Evolutionary conservation across 2,888 invertebrate genomes (phyloP).

Genomic region (Rugalucina vietnamica): DNA sequence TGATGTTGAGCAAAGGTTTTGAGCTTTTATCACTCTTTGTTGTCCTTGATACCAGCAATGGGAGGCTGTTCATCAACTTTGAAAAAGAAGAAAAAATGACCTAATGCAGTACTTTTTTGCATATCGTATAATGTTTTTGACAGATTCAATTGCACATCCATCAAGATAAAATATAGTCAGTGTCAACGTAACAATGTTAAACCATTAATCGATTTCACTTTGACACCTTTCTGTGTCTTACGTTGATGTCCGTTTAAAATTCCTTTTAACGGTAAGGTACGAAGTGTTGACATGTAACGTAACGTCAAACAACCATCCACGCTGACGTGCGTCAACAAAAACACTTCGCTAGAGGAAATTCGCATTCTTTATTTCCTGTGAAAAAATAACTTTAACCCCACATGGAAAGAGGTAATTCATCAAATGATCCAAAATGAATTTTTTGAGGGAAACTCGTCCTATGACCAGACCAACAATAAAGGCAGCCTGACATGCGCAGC

Average conservation of each 20-base stretch:
- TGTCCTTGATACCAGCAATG: too few species aligned
- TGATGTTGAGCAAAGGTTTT: too few species aligned
- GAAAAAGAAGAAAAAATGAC: too few species aligned
- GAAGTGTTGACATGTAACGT: conserved; percentile 5
- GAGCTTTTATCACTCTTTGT: too few species aligned
- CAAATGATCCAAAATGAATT: too few species aligned
- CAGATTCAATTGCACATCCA: neutral
- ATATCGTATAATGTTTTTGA: neutral
- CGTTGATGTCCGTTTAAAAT: neutral
- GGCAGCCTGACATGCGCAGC: too few species aligned
- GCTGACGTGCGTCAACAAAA: conserved; percentile 2
- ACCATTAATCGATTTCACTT: conserved; percentile 11
- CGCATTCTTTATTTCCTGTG: neutral
- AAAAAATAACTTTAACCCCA: neutral
- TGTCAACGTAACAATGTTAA: conserved; percentile 1
- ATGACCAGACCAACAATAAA: too few species aligned
- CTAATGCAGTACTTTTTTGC: neutral
- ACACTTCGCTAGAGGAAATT: neutral
- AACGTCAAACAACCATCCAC: neutral
- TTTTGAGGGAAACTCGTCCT: too few species aligned
- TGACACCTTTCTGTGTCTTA: conserved; percentile 4
- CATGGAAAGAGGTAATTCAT: neutral
- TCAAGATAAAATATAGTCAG: neutral
- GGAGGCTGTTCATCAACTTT: too few species aligned
- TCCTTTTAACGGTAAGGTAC: neutral